Percentiles rank a stretch among this genome's conserved stretches.
Conservation (phyloP, 2,113 vertebrate genomes). For the Porphyrio hochstetteri region DNA sequence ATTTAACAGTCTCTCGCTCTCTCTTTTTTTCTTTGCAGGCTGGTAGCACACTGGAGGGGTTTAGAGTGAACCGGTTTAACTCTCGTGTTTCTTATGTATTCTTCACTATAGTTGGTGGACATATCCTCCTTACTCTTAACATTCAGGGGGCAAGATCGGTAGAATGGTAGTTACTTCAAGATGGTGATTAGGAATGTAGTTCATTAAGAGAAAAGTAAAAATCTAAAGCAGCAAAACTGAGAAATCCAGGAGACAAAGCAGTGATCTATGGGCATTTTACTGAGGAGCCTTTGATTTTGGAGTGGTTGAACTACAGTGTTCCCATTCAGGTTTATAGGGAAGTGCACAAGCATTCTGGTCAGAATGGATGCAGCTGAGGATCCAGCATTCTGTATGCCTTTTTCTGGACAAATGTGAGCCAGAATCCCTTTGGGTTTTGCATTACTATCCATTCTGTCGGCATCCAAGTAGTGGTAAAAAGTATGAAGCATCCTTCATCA, state of each 20-base stretch:
- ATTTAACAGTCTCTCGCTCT: conserved; percentile 54
- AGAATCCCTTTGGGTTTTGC: background rate
- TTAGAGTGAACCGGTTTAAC: conserved; percentile 67
- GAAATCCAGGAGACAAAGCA: background rate
- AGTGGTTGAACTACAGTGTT: background rate
- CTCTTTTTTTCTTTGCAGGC: conserved; percentile 49
- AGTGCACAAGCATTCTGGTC: background rate
- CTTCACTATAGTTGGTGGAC: conserved; percentile 38
- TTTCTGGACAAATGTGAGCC: background rate
- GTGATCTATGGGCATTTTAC: background rate
- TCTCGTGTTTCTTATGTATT: conserved; percentile 46
- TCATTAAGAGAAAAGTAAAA: conserved; percentile 5
- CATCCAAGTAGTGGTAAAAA: background rate
- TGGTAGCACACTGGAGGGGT: conserved; percentile 70
- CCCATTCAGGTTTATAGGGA: background rate
- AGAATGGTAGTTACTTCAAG: background rate
- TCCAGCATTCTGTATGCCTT: background rate
- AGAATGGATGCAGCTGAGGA: background rate
- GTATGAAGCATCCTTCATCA: background rate
- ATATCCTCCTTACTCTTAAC: conserved; percentile 44
- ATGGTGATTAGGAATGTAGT: background rate
- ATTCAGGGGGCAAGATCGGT: background rate
- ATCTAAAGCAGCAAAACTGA: conserved; percentile 32
- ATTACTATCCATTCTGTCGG: background rate
- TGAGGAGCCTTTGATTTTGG: background rate